Conservation (phyloP, 2,113 vertebrate genomes). For the Triplophysa siluroides region DNA sequence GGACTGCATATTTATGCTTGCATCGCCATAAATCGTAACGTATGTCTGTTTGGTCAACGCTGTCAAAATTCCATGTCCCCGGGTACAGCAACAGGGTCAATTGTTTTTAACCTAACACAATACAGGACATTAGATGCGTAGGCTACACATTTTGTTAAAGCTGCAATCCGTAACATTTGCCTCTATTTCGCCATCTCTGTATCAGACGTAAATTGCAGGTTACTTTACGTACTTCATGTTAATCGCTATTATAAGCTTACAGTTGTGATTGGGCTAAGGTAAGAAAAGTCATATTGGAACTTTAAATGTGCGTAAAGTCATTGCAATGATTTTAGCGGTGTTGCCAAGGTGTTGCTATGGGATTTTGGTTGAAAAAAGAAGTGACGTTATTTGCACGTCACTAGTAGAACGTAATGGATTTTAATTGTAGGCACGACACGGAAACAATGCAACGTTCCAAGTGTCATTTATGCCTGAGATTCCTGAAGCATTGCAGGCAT, state of each 20-base stretch:
- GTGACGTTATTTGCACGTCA: background rate
- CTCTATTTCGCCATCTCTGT: no score
- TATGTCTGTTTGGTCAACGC: background rate
- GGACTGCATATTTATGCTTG: conserved; percentile 20
- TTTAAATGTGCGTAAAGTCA: no score
- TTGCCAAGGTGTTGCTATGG: no score
- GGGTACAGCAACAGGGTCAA: background rate
- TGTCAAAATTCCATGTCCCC: background rate
- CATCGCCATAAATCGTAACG: conserved; percentile 9
- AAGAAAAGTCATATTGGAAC: no score
- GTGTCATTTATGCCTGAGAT: conserved; percentile 27
- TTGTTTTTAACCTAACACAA: background rate
- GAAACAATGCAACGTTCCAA: conserved; percentile 28
- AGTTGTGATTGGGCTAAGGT: no score
- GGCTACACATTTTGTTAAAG: no score
- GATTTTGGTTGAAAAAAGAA: background rate
- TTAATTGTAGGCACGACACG: background rate
- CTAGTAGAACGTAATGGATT: conserved; percentile 2
- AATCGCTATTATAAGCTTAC: no score
- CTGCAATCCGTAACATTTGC: no score
- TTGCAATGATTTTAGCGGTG: no score
- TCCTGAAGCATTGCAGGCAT: conserved; percentile 28
- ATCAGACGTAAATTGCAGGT: no score
- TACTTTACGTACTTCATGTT: no score
- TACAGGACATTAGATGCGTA: no score